A percentile compares a stretch with the other conserved stretches of the same genome.
Evolutionary conservation across 2,113 vertebrate genomes (phyloP).

Genomic region (Callospermophilus lateralis): DNA sequence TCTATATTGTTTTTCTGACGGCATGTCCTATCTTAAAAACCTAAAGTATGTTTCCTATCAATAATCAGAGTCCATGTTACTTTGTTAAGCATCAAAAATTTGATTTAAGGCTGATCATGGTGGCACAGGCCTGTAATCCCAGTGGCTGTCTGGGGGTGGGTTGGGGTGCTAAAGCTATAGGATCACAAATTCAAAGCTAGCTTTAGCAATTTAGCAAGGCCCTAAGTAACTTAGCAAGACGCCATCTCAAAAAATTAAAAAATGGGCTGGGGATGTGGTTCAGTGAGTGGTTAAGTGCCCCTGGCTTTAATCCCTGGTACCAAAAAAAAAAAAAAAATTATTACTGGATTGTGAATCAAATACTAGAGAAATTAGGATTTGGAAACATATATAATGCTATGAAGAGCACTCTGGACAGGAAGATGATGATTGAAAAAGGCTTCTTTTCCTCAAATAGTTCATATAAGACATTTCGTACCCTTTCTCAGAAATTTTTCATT

Average conservation of each 20-base stretch:
- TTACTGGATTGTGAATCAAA: conserved; percentile 27
- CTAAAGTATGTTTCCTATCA: neutral
- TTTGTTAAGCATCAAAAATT: neutral
- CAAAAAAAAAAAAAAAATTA: neutral
- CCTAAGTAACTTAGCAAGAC: no score
- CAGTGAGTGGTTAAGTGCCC: no score
- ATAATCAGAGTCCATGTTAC: neutral
- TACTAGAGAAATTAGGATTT: neutral
- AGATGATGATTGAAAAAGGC: neutral
- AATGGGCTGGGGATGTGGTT: no score
- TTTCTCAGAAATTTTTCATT: neutral
- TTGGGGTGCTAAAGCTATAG: neutral
- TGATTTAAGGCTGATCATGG: neutral
- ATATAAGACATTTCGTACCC: neutral
- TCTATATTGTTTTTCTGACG: neutral
- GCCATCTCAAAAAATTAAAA: no score
- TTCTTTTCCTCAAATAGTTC: neutral
- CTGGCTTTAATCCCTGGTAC: no score
- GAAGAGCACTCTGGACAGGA: neutral
- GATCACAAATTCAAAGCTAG: no score
- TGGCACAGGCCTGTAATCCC: no score
- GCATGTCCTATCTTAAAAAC: neutral
- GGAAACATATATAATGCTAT: neutral
- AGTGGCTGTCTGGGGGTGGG: no score
- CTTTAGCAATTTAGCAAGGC: no score